phyloP scores from a whole-genome alignment of 2,888 invertebrate species.

The Digitonthophagus gazella region DNA sequence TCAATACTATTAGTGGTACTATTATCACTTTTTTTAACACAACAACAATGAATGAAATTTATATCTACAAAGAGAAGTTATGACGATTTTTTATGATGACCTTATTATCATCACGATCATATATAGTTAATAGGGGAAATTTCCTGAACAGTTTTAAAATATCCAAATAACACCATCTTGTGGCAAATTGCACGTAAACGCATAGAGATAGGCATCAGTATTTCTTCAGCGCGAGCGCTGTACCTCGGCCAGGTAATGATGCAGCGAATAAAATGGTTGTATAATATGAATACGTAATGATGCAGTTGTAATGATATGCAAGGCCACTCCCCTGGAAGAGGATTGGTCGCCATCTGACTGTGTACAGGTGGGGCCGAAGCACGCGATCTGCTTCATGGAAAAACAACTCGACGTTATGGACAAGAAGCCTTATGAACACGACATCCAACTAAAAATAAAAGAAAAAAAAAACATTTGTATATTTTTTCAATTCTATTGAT shows the following conservation, averaged over 20 bases:
- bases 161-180: not conserved
- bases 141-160: not conserved
- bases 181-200: not conserved
- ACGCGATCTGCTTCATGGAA: slow-evolving; percentile 33
- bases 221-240: not conserved
- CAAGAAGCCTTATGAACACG: too few relatives aligned
- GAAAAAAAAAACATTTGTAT: too few relatives aligned
- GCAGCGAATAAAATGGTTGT: slow-evolving; percentile 45
- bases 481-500: too few relatives aligned
- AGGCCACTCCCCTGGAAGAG: slow-evolving; percentile 37
- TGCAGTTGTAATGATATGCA: slow-evolving; percentile 38
- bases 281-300: slow-evolving; percentile 45
- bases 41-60: not conserved
- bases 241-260: slow-evolving; percentile 37
- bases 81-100: too few relatives aligned
- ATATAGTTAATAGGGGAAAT: too few relatives aligned
- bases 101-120: too few relatives aligned
- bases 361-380: slow-evolving; percentile 38
- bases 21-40: too few relatives aligned
- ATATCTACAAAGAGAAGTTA: not conserved
- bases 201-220: slow-evolving; percentile 6
- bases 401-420: slow-evolving; percentile 8
- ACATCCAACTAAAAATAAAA: not conserved
- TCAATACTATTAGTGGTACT: too few relatives aligned
- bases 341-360: slow-evolving; percentile 37